These are phyloP conservation scores for Apus apus DNA, from an alignment of 2,113 vertebrate species.

Conservation along the genomic window DNA sequence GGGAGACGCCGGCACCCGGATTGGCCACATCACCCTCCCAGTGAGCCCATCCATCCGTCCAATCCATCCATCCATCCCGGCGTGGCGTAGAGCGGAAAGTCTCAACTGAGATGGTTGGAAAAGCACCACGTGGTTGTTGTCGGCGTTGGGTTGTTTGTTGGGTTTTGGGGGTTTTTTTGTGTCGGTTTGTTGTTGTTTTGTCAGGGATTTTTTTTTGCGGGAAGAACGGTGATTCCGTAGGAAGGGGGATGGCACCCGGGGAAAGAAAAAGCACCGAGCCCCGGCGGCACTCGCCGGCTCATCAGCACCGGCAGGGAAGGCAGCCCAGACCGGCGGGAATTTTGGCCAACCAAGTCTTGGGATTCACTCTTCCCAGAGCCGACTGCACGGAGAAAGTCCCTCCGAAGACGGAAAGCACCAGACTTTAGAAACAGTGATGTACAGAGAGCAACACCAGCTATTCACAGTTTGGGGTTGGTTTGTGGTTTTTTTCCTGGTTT, in stretches of 20 bases:
- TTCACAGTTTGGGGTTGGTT: conserved; percentile 79
- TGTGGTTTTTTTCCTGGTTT: conserved; percentile 58
- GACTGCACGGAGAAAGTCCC: conserved; percentile 34
- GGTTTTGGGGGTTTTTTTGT: neutral
- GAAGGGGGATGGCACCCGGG: conserved; percentile 52
- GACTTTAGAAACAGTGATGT: conserved; percentile 63
- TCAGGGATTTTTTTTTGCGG: neutral
- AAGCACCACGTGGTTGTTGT: conserved; percentile 55
- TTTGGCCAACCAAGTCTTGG: conserved; percentile 39
- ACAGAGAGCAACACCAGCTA: conserved; percentile 57
- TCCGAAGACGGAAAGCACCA: conserved; percentile 75
- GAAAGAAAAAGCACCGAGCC: conserved; percentile 42
- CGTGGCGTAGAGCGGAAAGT: neutral
- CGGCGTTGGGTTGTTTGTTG: neutral
- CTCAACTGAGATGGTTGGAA: neutral
- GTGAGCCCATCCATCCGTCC: neutral
- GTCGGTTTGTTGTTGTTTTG: neutral
- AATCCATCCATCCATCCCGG: neutral
- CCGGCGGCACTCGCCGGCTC: neutral
- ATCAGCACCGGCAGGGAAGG: neutral
- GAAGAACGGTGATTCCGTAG: conserved; percentile 48
- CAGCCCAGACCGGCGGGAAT: neutral
- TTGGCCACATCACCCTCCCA: neutral
- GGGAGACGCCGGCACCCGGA: neutral
- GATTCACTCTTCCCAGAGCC: conserved; percentile 60